Base-by-base conservation (phyloP, 2,797 vertebrate species). In the Scolopax bukidnonensis region DNA sequence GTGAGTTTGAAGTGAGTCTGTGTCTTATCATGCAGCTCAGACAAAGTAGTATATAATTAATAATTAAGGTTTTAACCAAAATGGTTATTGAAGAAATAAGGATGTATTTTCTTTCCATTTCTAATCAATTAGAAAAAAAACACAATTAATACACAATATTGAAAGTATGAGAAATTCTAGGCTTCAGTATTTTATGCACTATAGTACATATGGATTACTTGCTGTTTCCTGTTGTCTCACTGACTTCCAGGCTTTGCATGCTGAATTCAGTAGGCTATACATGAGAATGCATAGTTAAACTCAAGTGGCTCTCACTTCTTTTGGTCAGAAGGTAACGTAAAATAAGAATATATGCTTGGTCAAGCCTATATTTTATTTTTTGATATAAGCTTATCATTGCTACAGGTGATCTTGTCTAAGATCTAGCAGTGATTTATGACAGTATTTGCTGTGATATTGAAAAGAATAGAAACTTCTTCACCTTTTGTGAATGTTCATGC, bases 121-220 rank as follows among this genome's bases (percentile, higher is more conserved):
- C 32, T 77, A 45, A 41, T 59, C 43, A 61, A 7, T 70, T 70
- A 51, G 9, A 77, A 74, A 43, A 43, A 4, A 0, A 0, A 0
- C 36, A 7, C 18, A 70, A 28, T 53, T 64, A 53, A 53, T 54
- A 43, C 5, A 12, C 7, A 36, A 1, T 40, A 60, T 14, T 40
- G 20, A 36, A 86, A 87, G 32, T 12, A 33, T 24, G 25, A 65
- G 33, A 80, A 75, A 50, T 54, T 53, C 13, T 23, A 25, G 3
- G 8, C 45, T 47, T 63, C 43, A 80, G 33, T 92, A 12, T 83
- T 92, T 60, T 69, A 25, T 1, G 1, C 17, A 9, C 24, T 71
- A 0, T 16, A 8, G 24, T 61, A 51, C 33, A 4, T n/a, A 4
- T 6, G 9, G 41, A 12, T 69, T 47, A 27, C 30, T 80, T 38